Percentiles rank a stretch among this genome's conserved stretches.
Conservation (phyloP, 1,140 invertebrate species). For the Microplitis demolitor region DNA sequence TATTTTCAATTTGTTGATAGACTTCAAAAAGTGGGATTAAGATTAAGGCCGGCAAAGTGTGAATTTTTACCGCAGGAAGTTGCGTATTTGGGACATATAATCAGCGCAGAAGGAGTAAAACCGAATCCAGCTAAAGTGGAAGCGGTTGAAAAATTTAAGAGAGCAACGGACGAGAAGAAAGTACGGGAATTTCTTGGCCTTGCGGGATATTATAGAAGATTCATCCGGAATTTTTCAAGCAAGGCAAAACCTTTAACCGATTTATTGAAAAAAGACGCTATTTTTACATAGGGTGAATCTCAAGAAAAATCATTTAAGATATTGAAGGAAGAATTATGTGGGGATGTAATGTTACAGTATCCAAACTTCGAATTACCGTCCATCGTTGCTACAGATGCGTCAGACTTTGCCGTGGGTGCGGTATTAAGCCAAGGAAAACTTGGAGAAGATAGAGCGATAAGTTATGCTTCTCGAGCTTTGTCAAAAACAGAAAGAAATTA, state of each 20-base stretch:
- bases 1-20: not conserved
- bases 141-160: not conserved
- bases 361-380: slow-evolving; percentile 37
- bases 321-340: slow-evolving; percentile 17
- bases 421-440: slow-evolving; percentile 31
- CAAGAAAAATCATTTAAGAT: not conserved
- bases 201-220: slow-evolving; percentile 8
- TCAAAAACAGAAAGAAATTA: slow-evolving; percentile 1
- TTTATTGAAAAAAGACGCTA: not conserved
- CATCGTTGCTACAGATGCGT: slow-evolving; percentile 34
- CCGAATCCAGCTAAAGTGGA: not conserved
- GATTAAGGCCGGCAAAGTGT: not conserved
- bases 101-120: not conserved
- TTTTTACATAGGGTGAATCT: not conserved
- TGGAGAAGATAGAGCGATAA: slow-evolving; percentile 32
- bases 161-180: not conserved
- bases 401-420: slow-evolving; percentile 28
- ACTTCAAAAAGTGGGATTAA: not conserved
- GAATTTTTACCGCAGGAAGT: not conserved
- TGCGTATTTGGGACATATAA: not conserved
- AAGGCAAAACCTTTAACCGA: not conserved
- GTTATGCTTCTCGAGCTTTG: slow-evolving; percentile 23
- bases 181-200: slow-evolving; percentile 1
- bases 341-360: slow-evolving; percentile 32
- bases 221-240: slow-evolving; percentile 3